Evolutionary conservation across 2,113 vertebrate genomes (phyloP).

Genomic region (Sciurus niger): DNA sequence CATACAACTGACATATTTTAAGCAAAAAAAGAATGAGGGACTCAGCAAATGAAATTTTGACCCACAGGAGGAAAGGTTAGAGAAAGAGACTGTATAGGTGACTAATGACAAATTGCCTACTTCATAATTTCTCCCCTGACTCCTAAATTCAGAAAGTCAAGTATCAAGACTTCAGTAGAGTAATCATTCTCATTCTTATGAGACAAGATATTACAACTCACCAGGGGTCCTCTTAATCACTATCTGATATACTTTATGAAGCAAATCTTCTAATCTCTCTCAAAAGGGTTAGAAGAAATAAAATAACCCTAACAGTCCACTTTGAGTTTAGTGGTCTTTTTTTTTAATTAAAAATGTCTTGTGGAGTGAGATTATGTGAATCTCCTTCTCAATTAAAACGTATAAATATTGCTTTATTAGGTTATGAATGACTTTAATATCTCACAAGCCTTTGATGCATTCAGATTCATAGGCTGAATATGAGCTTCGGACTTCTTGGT

Average conservation of each 20-base stretch:
- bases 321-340: conserved; percentile 62
- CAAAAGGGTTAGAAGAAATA: conserved; percentile 67
- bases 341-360: conserved; percentile 81
- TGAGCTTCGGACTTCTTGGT: conserved; percentile 53
- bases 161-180: conserved; percentile 29
- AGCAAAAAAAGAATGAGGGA: not conserved
- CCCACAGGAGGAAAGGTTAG: not conserved
- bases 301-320: conserved; percentile 62
- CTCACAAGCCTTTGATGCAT: not conserved
- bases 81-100: not conserved
- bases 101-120: not conserved
- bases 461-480: not conserved
- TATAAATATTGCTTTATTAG: conserved; percentile 67
- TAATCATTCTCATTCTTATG: conserved; percentile 55
- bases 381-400: conserved; percentile 71
- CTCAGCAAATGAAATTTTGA: not conserved
- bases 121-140: not conserved
- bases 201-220: conserved; percentile 63
- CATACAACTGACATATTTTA: not conserved
- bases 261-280: conserved; percentile 76
- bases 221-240: conserved; percentile 66
- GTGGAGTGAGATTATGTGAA: conserved; percentile 66
- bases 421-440: conserved; percentile 78
- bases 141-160: conserved; percentile 58
- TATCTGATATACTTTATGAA: conserved; percentile 73